These are phyloP conservation scores for Equus przewalskii DNA, from an alignment of 2,113 vertebrate genomes.

Conservation along the genomic window DNA sequence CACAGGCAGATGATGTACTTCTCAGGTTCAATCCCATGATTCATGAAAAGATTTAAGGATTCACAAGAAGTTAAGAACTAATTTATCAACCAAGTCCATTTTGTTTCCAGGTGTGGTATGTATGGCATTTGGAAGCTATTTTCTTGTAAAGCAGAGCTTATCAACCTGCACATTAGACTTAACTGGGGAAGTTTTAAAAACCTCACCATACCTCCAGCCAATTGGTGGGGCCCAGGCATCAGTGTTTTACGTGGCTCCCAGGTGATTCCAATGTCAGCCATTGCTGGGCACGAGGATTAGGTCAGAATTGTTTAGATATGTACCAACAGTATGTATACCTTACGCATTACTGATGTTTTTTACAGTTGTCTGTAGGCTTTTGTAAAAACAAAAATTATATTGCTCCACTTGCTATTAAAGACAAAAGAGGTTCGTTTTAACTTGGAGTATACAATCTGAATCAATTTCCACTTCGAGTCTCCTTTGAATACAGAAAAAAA, in stretches of 20 bases:
- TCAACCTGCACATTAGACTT: neutral
- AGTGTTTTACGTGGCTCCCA: neutral
- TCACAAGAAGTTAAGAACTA: slow-evolving; percentile 74
- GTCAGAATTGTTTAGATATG: slow-evolving; percentile 54
- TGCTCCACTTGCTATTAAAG: neutral
- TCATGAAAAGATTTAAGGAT: slow-evolving; percentile 79
- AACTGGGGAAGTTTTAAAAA: neutral
- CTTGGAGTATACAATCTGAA: neutral
- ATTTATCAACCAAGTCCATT: slow-evolving; percentile 68
- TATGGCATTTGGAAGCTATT: slow-evolving; percentile 79
- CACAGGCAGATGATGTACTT: slow-evolving; percentile 67
- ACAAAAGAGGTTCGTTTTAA: neutral
- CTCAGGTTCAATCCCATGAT: slow-evolving; percentile 80
- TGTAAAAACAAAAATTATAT: neutral
- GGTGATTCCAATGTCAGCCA: neutral
- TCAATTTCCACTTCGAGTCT: neutral
- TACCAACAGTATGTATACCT: neutral
- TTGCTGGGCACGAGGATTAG: neutral
- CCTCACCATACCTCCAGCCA: too few species aligned
- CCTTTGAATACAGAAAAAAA: neutral
- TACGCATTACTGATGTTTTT: neutral
- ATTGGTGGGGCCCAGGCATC: neutral
- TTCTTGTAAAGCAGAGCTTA: slow-evolving; percentile 58
- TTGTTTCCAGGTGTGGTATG: slow-evolving; percentile 30
- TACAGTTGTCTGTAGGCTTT: neutral